Conservation (phyloP, 2,113 vertebrate genomes). For the Corythaeola cristata region DNA sequence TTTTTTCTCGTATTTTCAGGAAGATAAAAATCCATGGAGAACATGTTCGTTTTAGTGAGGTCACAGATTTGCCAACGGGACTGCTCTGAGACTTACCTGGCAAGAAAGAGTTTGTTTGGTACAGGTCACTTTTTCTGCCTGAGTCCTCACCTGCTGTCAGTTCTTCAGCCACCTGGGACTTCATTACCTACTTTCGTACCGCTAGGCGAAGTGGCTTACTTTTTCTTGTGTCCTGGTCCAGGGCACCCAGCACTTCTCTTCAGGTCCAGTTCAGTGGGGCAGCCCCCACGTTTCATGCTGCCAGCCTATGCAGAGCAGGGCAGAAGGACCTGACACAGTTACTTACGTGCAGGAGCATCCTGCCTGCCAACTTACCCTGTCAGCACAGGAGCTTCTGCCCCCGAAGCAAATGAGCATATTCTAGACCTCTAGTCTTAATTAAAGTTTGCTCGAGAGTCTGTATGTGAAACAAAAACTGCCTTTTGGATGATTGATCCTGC, state of each 20-base stretch:
- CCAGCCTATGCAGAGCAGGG: accelerated
- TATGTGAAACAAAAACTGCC: background rate
- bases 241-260: background rate
- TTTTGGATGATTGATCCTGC: background rate
- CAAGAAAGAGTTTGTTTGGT: background rate
- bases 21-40: background rate
- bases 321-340: background rate
- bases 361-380: background rate
- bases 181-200: background rate
- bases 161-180: background rate
- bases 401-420: background rate
- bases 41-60: background rate
- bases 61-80: background rate
- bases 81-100: background rate
- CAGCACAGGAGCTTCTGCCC: background rate
- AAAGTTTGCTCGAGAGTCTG: background rate
- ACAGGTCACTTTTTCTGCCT: background rate
- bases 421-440: background rate
- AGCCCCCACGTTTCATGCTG: background rate
- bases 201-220: background rate
- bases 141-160: background rate
- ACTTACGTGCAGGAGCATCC: background rate
- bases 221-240: background rate
- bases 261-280: background rate
- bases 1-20: background rate